phyloP scores from a whole-genome alignment of 2,888 invertebrate genomes.

The Dryobotodes eremita region DNA sequence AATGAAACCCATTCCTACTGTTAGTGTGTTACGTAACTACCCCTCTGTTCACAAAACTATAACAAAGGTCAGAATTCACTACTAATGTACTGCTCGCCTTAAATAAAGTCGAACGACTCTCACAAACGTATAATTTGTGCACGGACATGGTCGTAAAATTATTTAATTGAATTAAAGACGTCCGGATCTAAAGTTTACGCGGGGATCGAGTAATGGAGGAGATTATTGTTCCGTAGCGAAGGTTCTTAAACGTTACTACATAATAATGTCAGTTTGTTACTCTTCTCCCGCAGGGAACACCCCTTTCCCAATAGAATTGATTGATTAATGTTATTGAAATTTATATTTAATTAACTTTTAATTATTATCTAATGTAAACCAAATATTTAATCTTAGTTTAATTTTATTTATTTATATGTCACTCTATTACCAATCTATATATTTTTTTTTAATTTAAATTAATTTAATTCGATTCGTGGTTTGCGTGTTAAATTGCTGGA shows the following conservation, averaged over 20 bases:
- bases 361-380: too few relatives aligned
- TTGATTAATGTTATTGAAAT: too few relatives aligned
- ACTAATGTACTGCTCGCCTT: slow-evolving; percentile 4
- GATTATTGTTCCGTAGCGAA: slow-evolving; percentile 18
- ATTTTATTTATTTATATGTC: too few relatives aligned
- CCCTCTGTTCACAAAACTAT: neutral
- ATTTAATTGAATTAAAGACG: slow-evolving; percentile 49
- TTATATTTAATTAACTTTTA: too few relatives aligned
- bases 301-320: neutral
- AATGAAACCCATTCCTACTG: too few relatives aligned
- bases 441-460: too few relatives aligned
- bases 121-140: slow-evolving; percentile 47
- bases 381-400: too few relatives aligned
- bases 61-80: neutral
- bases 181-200: slow-evolving; percentile 26
- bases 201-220: slow-evolving; percentile 19
- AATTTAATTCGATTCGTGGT: too few relatives aligned
- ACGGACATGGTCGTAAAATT: slow-evolving; percentile 48
- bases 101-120: slow-evolving; percentile 16
- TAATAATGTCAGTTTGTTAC: slow-evolving; percentile 1
- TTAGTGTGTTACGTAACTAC: too few relatives aligned
- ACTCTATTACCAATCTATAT: too few relatives aligned
- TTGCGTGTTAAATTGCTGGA: too few relatives aligned
- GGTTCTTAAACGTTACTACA: neutral
- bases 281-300: neutral